Evolutionary conservation across 1,140 invertebrate species (phyloP).

Genomic region (Micrasema longulum): DNA sequence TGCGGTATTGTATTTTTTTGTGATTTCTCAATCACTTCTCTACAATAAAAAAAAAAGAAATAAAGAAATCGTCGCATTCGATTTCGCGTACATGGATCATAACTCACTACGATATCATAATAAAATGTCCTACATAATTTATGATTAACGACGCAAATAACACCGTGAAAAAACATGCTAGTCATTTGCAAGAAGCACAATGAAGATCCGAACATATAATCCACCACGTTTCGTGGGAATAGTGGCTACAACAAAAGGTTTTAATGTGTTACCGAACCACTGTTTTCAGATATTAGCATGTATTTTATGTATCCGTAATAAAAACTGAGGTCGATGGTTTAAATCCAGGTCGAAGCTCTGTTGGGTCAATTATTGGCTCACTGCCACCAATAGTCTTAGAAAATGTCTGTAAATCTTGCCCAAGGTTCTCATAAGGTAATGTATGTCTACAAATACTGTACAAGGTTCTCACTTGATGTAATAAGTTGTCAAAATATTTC

Average conservation of each 20-base stretch:
- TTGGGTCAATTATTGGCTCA: conserved; percentile 1
- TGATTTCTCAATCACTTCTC: too few species aligned
- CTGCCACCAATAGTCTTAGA: too few species aligned
- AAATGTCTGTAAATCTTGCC: too few species aligned
- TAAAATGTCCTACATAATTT: conserved; percentile 1
- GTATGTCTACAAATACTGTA: too few species aligned
- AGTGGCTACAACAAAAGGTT: conserved; percentile 17
- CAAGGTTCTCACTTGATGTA: too few species aligned
- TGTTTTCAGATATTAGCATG: conserved; percentile 34
- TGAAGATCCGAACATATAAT: conserved; percentile 3
- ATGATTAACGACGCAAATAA: conserved; percentile 25
- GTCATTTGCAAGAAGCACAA: conserved; percentile 20
- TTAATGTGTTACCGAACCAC: conserved; percentile 19
- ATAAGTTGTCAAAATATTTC: too few species aligned
- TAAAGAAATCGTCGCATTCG: too few species aligned
- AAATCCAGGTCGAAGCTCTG: conserved; percentile 19
- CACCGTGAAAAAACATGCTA: neutral
- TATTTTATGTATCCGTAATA: conserved; percentile 39
- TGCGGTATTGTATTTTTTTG: too few species aligned
- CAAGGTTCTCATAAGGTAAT: too few species aligned
- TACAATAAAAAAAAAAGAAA: too few species aligned
- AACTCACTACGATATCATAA: too few species aligned
- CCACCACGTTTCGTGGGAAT: conserved; percentile 22
- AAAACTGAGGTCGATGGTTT: conserved; percentile 13
- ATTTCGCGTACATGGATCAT: too few species aligned